A percentile compares a stretch with the other conserved stretches of the same genome.
Evolutionary conservation across 2,888 invertebrate species (phyloP).

Genomic region (Metopia argyrocephala): DNA sequence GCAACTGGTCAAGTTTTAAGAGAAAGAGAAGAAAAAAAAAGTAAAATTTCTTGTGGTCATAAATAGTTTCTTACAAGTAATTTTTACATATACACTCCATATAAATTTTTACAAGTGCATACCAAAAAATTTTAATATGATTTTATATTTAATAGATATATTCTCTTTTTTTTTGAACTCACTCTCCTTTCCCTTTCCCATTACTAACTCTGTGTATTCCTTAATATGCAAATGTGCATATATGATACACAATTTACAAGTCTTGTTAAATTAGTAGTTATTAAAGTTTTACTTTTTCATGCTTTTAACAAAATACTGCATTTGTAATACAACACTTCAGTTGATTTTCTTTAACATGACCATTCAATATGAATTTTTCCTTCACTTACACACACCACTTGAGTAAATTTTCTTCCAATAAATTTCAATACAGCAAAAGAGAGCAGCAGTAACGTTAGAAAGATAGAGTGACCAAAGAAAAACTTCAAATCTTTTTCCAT

Average conservation of each 20-base stretch:
- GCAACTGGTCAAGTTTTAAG: slow-evolving; percentile 18
- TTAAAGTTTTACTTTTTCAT: slow-evolving; percentile 58
- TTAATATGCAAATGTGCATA: neutral
- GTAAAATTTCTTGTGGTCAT: slow-evolving; percentile 54
- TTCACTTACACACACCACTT: slow-evolving; percentile 36
- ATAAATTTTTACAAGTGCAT: too few relatives aligned
- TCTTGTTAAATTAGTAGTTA: slow-evolving; percentile 60
- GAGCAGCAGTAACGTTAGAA: slow-evolving; percentile 14
- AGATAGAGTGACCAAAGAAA: slow-evolving; percentile 5
- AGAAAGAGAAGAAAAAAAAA: slow-evolving; percentile 7
- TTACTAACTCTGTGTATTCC: neutral
- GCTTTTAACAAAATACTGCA: slow-evolving; percentile 61
- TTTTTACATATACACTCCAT: neutral
- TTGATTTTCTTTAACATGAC: neutral
- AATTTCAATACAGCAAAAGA: slow-evolving; percentile 12
- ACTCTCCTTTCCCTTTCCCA: too few relatives aligned
- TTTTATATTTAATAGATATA: slow-evolving; percentile 54
- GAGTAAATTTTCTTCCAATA: slow-evolving; percentile 43
- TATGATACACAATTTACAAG: neutral
- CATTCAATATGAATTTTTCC: neutral
- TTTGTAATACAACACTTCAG: slow-evolving; percentile 57
- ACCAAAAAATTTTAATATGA: slow-evolving; percentile 55
- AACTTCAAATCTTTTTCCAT: slow-evolving; percentile 49
- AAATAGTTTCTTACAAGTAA: slow-evolving; percentile 33
- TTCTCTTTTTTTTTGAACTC: slow-evolving; percentile 18